Evolutionary conservation across 2,888 invertebrate species (phyloP), one percentile per base, ranked within the genome.

Genomic region (Prosapia bicincta): DNA sequence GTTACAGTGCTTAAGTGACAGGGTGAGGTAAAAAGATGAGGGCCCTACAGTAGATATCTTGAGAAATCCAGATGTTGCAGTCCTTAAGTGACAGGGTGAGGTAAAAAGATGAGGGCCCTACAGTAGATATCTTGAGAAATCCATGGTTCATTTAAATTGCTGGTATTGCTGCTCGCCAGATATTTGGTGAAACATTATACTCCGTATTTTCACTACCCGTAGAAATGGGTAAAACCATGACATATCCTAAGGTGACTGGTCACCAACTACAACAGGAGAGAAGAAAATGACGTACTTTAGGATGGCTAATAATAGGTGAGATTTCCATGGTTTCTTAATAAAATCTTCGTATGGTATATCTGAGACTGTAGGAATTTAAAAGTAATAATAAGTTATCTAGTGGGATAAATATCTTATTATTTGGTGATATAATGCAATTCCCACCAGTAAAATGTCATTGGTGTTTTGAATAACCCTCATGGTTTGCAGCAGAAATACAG

Each of bases 291-390:
- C 77, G 76, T 23, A 28, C 80, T 10, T 78, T 80, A 10, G 69
- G 77, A 54, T 81, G 78, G 77, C 68, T 82, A 3, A 78, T 81
- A 25, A 79, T 81, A 13, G 81, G 80, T 78, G 83, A 83, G 69
- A 82, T 83, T 74, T 81, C 81, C 6, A 81, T 81, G 79, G 79
- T 81, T 0, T 76, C 79, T 1, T 80, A 81, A 66, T 79, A 81
- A 30, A 78, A 77, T 66, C 73, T 81, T 26, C 72, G 80, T 26
- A 76, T 77, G 10, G 72, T 78, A 25, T 71, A 80, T 38, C 68
- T 78, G 0, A 69, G 79, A 6, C 67, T 79, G 3, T 74, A 75
- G 66, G 70, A 80, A 77, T 24, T 76, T n/a, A 80, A 81, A 72
- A 80, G 75, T 38, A 78, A 76, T 25, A 69, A 71, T 68, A 71